Percentiles rank a stretch among this genome's conserved stretches.
phyloP scores from a whole-genome alignment of 2,113 vertebrate genomes.

The Anarhynchus alexandrinus region DNA sequence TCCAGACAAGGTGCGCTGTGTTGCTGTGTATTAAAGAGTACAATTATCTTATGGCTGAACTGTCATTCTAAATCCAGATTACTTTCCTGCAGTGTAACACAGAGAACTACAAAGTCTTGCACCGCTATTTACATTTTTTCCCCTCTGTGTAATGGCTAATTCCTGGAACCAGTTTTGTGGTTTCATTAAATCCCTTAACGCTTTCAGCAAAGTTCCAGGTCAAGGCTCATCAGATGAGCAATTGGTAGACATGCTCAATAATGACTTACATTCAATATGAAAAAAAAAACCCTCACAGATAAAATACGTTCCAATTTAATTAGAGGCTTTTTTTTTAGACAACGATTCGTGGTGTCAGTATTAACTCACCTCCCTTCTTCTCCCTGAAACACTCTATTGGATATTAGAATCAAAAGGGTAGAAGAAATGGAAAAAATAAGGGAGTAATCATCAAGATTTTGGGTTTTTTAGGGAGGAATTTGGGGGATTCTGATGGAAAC shows the following conservation, averaged over 20 bases:
- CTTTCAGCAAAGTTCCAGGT: background rate
- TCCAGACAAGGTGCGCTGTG: background rate
- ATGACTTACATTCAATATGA: background rate
- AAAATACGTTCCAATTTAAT: background rate
- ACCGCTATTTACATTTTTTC: background rate
- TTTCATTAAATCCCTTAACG: conserved; percentile 6
- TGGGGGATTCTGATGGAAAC: background rate
- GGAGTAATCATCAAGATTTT: background rate
- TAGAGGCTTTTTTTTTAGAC: background rate
- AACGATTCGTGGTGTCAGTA: background rate
- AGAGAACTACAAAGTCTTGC: background rate
- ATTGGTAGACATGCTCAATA: background rate
- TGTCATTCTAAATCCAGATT: background rate
- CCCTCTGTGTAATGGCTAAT: background rate
- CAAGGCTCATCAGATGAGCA: background rate
- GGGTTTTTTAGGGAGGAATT: background rate
- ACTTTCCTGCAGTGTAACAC: background rate
- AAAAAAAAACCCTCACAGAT: background rate
- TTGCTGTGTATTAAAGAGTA: background rate
- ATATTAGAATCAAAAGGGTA: background rate
- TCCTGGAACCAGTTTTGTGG: background rate
- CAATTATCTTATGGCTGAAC: background rate
- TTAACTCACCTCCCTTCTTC: background rate
- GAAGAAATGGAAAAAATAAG: background rate
- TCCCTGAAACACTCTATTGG: background rate